Conservation (phyloP, 1,140 invertebrate genomes). For the Venustaconcha ellipsiformis region DNA sequence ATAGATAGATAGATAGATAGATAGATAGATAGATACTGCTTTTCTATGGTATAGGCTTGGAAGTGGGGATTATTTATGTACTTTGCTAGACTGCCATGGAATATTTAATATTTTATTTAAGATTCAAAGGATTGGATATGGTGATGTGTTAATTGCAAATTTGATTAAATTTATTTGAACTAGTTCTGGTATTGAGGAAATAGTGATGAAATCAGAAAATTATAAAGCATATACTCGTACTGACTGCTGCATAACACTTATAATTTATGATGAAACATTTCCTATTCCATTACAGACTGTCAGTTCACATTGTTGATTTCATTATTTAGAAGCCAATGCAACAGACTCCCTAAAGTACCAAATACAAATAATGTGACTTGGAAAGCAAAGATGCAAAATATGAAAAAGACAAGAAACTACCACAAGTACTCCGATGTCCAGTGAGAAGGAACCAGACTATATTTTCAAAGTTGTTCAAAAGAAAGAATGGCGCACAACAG, state of each 20-base stretch:
- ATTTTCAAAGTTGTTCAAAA: slow-evolving; percentile 11
- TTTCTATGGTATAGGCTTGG: no score
- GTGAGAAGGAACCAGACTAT: slow-evolving; percentile 31
- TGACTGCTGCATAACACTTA: slow-evolving; percentile 12
- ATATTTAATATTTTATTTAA: no score
- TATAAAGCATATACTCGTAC: slow-evolving; percentile 14
- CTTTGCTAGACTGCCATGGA: no score
- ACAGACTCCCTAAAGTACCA: slow-evolving; percentile 10
- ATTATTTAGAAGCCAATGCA: slow-evolving; percentile 5
- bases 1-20: no score
- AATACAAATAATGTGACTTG: slow-evolving; percentile 4
- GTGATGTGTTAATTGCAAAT: no score
- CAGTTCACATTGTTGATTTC: slow-evolving; percentile 44
- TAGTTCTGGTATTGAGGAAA: not conserved
- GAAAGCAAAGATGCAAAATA: slow-evolving; percentile 33
- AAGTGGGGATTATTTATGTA: no score
- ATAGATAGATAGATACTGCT: no score
- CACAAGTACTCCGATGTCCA: not conserved
- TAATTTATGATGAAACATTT: not conserved
- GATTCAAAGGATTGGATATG: no score
- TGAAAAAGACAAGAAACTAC: slow-evolving; percentile 22
- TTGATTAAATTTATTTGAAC: no score
- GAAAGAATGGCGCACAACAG: slow-evolving; percentile 19
- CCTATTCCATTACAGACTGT: slow-evolving; percentile 28
- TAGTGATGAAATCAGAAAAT: slow-evolving; percentile 7